These are phyloP conservation scores for Xestia rhomboidea DNA, from an alignment of 2,888 invertebrate species.

Conservation along the genomic window DNA sequence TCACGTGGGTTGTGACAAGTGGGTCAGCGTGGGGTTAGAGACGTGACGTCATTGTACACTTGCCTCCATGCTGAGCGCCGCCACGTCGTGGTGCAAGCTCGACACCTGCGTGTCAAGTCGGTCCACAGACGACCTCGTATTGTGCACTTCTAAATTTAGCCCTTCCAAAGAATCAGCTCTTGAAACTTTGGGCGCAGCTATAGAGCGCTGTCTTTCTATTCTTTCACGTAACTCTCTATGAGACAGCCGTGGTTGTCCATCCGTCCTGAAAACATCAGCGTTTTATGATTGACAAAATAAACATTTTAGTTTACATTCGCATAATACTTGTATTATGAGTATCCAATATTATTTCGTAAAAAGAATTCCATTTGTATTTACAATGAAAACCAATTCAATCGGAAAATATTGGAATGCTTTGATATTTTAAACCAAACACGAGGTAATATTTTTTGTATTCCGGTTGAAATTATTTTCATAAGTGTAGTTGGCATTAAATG, in stretches of 20 bases:
- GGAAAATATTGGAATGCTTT: slow-evolving; percentile 37
- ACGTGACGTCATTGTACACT: slow-evolving; percentile 66
- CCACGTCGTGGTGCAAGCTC: slow-evolving; percentile 96
- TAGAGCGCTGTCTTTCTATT: slow-evolving; percentile 92
- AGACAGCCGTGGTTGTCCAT: slow-evolving; percentile 82
- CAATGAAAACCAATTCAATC: slow-evolving; percentile 36
- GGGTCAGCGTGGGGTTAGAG: slow-evolving; percentile 42
- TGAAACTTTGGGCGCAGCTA: slow-evolving; percentile 89
- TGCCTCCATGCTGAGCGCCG: slow-evolving; percentile 95
- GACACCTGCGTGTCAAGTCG: slow-evolving; percentile 95
- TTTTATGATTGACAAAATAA: slow-evolving; percentile 13
- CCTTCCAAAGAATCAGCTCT: slow-evolving; percentile 92
- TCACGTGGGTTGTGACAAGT: slow-evolving; percentile 29
- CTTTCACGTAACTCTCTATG: slow-evolving; percentile 91
- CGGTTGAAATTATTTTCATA: slow-evolving; percentile 22
- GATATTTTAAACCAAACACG: slow-evolving; percentile 45
- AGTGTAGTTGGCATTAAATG: slow-evolving; percentile 13
- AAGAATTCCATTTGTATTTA: slow-evolving; percentile 32
- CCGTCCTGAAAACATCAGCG: slow-evolving; percentile 74
- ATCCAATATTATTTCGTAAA: slow-evolving; percentile 16
- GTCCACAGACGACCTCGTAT: slow-evolving; percentile 91
- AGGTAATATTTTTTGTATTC: slow-evolving; percentile 33
- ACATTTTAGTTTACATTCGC: slow-evolving; percentile 10
- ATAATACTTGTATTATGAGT: slow-evolving; percentile 11
- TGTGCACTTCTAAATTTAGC: slow-evolving; percentile 90